phyloP scores from a whole-genome alignment of 1,140 invertebrate species.

The Penaeus chinensis region DNA sequence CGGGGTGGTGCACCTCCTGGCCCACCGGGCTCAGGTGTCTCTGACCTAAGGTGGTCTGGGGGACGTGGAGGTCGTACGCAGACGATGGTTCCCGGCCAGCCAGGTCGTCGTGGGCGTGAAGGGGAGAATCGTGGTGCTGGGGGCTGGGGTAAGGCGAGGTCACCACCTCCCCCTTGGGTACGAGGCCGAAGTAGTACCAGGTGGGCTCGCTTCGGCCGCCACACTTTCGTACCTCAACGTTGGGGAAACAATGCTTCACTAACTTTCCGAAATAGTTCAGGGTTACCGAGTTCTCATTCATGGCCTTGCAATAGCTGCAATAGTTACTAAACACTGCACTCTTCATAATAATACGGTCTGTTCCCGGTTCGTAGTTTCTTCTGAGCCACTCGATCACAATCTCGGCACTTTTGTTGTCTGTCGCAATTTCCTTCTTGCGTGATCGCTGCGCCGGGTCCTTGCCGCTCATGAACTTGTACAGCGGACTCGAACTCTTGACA shows the following conservation, averaged over 20 bases:
- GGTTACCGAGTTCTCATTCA: slow-evolving; percentile 58
- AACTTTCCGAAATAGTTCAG: slow-evolving; percentile 64
- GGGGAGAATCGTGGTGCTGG: slow-evolving; percentile 3
- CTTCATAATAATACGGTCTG: slow-evolving; percentile 59
- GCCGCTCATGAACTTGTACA: slow-evolving; percentile 57
- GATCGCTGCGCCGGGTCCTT: slow-evolving; percentile 63
- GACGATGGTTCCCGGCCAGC: slow-evolving; percentile 19
- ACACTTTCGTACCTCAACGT: slow-evolving; percentile 63
- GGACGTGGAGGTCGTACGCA: slow-evolving; percentile 26
- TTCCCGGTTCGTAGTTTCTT: slow-evolving; percentile 49
- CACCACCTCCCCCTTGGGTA: slow-evolving; percentile 41
- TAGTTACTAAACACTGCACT: slow-evolving; percentile 60
- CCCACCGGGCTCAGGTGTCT: background rate
- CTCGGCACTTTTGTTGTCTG: slow-evolving; percentile 62
- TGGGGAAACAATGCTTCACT: slow-evolving; percentile 63
- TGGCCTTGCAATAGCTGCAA: slow-evolving; percentile 51
- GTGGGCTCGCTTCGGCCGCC: slow-evolving; percentile 62
- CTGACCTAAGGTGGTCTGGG: background rate
- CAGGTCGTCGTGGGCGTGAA: slow-evolving; percentile 28
- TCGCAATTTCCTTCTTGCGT: slow-evolving; percentile 63
- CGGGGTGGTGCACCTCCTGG: slow-evolving; percentile 5
- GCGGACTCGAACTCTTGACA: slow-evolving; percentile 58
- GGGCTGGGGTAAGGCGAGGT: background rate
- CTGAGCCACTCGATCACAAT: slow-evolving; percentile 62
- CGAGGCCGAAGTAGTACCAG: slow-evolving; percentile 63